phyloP scores from a whole-genome alignment of 2,113 vertebrate genomes.

The Cyanoramphus novaezelandiae region DNA sequence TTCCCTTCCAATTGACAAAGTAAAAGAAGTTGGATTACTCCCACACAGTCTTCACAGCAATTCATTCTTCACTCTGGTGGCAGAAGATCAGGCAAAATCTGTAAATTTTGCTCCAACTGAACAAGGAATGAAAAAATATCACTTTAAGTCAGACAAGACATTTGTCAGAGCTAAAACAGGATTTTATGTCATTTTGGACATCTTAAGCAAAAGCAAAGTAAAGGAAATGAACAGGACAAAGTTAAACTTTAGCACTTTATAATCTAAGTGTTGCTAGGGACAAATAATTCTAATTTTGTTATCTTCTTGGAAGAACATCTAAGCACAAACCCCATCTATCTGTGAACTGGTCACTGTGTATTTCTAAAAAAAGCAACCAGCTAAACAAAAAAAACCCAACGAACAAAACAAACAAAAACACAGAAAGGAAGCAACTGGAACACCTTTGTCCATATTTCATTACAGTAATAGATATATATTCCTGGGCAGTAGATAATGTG shows the following conservation, averaged over 20 bases:
- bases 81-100: neutral
- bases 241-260: neutral
- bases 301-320: neutral
- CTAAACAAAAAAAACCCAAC: fast-evolving
- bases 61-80: neutral
- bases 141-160: neutral
- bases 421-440: neutral
- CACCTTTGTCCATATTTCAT: neutral
- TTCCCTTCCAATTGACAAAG: neutral
- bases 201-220: neutral
- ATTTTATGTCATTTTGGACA: neutral
- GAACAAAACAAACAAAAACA: neutral
- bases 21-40: neutral
- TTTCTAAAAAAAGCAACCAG: neutral
- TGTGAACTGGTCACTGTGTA: neutral
- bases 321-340: neutral
- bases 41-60: neutral
- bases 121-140: neutral
- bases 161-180: neutral
- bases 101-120: neutral
- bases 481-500: neutral
- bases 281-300: neutral
- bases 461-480: neutral
- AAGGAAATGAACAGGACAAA: neutral
- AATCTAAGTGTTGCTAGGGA: neutral